Percentiles rank a stretch among this genome's conserved stretches.
Conservation (phyloP, 2,113 vertebrate genomes). For the Genyomyrus donnyi region DNA sequence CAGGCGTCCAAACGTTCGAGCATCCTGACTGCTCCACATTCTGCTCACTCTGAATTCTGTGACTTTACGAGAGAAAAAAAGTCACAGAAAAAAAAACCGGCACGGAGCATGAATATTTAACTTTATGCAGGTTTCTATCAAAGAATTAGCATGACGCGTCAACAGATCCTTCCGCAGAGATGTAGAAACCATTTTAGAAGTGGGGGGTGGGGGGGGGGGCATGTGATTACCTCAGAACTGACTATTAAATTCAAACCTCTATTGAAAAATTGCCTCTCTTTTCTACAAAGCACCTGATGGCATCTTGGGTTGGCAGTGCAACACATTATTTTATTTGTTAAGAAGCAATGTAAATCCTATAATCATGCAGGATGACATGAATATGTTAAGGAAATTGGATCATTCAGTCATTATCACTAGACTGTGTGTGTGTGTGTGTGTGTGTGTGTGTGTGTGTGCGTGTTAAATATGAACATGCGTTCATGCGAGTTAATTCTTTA, state of each 20-base stretch:
- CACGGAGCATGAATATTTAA: neutral
- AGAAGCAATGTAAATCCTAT: neutral
- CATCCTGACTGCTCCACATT: neutral
- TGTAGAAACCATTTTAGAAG: neutral
- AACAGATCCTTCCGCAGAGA: neutral
- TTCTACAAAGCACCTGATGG: neutral
- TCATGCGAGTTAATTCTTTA: neutral
- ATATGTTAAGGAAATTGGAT: conserved; percentile 1
- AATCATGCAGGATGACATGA: neutral
- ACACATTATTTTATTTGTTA: neutral
- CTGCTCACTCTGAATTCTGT: neutral
- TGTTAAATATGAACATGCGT: neutral
- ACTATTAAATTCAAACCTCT: neutral
- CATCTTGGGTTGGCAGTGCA: neutral
- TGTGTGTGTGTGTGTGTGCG: neutral
- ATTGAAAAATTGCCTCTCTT: neutral
- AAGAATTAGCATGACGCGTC: neutral
- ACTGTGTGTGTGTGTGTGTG: neutral
- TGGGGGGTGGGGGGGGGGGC: neutral
- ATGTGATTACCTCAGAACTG: neutral
- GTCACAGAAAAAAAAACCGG: neutral
- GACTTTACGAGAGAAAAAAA: neutral
- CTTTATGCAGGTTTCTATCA: conserved; percentile 4
- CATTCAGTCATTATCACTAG: conserved; percentile 6
- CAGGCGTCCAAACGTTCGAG: neutral